phyloP scores from a whole-genome alignment of 1,140 invertebrate genomes.

The Pseudomyrmex concolor region DNA sequence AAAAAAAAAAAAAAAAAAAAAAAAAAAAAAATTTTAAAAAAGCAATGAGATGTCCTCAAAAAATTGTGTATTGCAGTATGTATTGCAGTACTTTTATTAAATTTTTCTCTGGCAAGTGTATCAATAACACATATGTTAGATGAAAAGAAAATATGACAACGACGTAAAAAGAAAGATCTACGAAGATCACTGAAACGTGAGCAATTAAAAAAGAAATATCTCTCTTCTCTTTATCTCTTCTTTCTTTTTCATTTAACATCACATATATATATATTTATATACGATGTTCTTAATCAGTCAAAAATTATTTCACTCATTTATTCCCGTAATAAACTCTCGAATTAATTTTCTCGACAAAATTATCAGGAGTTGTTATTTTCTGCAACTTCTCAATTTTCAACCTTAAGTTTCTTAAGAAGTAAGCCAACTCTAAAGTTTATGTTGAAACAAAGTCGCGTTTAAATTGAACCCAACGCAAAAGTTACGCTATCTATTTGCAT shows the following conservation, averaged over 20 bases:
- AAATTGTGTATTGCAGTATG: no score
- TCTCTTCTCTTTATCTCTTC: no score
- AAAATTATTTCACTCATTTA: constrained; percentile 38
- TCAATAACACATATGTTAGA: constrained; percentile 37
- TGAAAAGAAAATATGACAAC: constrained; percentile 36
- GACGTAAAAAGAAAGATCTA: constrained; percentile 21
- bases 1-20: background rate
- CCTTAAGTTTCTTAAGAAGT: constrained; percentile 18
- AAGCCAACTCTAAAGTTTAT: constrained; percentile 19
- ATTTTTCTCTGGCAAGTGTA: constrained; percentile 5
- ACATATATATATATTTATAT: background rate
- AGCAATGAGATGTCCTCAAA: no score
- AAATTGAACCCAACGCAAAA: constrained; percentile 39
- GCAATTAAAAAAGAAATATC: background rate
- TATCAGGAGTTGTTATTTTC: constrained; percentile 19
- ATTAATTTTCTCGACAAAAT: constrained; percentile 21
- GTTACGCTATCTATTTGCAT: constrained; percentile 36
- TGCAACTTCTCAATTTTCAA: constrained; percentile 43
- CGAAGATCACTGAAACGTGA: constrained; percentile 1
- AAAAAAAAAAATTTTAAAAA: background rate
- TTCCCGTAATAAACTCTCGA: constrained; percentile 15
- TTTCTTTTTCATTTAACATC: background rate
- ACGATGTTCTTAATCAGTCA: background rate
- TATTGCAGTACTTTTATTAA: no score
- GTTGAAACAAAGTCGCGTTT: constrained; percentile 38